Evolutionary conservation across 2,888 invertebrate species (phyloP), one percentile per base, ranked within the genome.

Genomic region (Drosophila quinaria): DNA sequence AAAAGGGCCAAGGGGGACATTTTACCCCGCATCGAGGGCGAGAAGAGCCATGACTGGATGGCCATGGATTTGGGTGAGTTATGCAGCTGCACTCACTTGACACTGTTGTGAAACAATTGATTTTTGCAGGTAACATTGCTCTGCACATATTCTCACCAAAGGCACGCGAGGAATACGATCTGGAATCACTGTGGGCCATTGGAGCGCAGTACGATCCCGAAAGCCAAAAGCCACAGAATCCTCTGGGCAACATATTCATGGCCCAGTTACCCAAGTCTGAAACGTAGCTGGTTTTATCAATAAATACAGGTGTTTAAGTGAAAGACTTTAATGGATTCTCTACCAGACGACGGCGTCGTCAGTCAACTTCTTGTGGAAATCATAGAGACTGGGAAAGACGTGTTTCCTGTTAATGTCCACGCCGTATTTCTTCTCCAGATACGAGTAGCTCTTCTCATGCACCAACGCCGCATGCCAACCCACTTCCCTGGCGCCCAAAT

Each of bases 141-240:
- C 92, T 99, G 35, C 98, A 99, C 90, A 94, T 99, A 78, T 97
- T 98, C 92, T 95, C 96, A 33, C 94, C 94, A 11, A 94, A 95
- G 78, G 94, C 95, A 1, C 94, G 99, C 80, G 92, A 94, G 74
- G 90, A 93, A 6, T 98, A 98, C 92, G 98, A 98, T 92, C 94
- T 99, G 74, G 99, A 99, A 92, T 96, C 96, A 0, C 93, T 99
- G 37, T 99, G 98, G 99, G 94, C 97, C 41, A 95, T 98, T 17
- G 98, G 98, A 2, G 93, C 95, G 0, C 94, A 97, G 87, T 97
- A 94, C 94, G 98, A 98, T 92, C 94, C 94, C 46, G 94, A 95
- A 90, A 94, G 92, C 31, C 95, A 95, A 80, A 94, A 94, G 87
- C 94, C 94, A 11, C 90, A 93, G 49, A 95, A 95, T 93, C 94